Evolutionary conservation across 1,140 invertebrate genomes (phyloP).

Genomic region (Bombus haemorrhoidalis): DNA sequence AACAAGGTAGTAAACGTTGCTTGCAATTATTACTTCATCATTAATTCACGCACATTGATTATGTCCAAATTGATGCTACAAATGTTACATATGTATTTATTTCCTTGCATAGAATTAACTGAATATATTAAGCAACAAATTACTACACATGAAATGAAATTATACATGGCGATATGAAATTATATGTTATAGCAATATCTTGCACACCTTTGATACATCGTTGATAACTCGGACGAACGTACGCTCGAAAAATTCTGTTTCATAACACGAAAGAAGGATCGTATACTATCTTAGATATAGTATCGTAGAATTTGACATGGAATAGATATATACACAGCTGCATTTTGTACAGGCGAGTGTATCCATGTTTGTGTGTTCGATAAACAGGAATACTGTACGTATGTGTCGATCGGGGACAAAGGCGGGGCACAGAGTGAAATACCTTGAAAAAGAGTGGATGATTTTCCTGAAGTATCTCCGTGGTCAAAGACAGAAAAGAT

Average conservation of each 20-base stretch:
- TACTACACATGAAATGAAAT: neutral
- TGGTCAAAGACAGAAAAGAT: slow-evolving; percentile 41
- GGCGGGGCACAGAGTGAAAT: slow-evolving; percentile 57
- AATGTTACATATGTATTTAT: no score
- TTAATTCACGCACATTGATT: no score
- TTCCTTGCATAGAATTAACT: no score
- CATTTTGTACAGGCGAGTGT: no score
- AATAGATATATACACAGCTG: neutral
- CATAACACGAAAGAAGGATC: neutral
- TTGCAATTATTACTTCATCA: no score
- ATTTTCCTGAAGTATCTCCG: slow-evolving; percentile 41
- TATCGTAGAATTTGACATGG: neutral
- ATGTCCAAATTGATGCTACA: no score
- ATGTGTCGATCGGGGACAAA: slow-evolving; percentile 64
- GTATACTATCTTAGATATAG: neutral
- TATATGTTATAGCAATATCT: no score
- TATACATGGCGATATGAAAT: neutral
- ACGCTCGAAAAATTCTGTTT: neutral
- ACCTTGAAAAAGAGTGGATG: slow-evolving; percentile 48
- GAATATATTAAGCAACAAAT: no score
- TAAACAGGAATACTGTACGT: slow-evolving; percentile 6
- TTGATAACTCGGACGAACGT: neutral
- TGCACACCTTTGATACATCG: neutral
- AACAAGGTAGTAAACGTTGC: no score
- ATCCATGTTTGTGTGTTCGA: slow-evolving; percentile 34